Conservation (phyloP, 2,797 vertebrate species). For the Anolis apletophallus region DNA sequence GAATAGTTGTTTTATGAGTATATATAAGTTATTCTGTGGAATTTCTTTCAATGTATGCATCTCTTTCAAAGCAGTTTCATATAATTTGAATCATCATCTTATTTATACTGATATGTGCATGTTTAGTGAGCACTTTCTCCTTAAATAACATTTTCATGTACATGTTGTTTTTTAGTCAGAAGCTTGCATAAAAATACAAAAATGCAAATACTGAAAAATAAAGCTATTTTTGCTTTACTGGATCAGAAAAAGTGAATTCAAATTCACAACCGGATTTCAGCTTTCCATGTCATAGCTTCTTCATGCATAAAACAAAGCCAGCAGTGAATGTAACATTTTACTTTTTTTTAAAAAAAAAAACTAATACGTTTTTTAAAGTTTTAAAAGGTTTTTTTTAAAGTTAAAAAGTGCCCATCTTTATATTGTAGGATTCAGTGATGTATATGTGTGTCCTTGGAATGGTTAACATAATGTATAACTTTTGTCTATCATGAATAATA, state of each 20-base stretch:
- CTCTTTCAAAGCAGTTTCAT: not conserved
- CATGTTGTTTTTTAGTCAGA: not conserved
- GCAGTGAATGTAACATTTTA: not conserved
- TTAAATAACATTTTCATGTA: not conserved
- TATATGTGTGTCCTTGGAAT: not conserved
- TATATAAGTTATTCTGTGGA: no score
- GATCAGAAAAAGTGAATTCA: not conserved
- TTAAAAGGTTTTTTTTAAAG: no score
- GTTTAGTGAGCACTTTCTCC: not conserved
- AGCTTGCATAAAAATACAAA: not conserved
- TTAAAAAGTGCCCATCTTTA: no score
- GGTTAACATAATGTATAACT: not conserved
- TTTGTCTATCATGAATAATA: not conserved
- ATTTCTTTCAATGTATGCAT: not conserved
- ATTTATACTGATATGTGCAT: not conserved
- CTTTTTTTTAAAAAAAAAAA: no score
- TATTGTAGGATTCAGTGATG: not conserved
- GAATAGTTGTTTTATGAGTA: not conserved
- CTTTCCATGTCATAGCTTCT: not conserved
- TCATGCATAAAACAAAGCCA: not conserved
- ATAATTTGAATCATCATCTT: no score
- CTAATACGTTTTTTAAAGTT: no score
- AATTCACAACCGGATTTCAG: no score
- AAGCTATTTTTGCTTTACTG: not conserved
- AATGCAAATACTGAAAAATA: not conserved